A percentile compares a stretch with the other conserved stretches of the same genome.
phyloP scores from a whole-genome alignment of 2,113 vertebrate genomes.

The Etia nguti region DNA sequence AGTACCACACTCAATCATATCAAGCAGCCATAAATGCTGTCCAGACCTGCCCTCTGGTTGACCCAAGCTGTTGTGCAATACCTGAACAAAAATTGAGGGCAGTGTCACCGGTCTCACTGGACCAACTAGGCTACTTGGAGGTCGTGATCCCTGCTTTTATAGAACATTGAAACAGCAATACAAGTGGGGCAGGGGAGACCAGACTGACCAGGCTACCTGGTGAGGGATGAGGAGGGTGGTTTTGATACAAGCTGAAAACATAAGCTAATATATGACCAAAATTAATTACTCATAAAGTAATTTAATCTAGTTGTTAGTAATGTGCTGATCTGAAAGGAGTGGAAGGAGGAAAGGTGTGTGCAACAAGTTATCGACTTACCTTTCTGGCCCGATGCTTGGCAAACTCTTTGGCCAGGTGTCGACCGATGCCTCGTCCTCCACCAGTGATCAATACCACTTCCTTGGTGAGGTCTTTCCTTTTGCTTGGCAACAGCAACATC shows the following conservation, averaged over 20 bases:
- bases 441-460: conserved; percentile 93
- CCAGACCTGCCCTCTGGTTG: conserved; percentile 55
- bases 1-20: conserved; percentile 21
- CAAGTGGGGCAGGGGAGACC: neutral
- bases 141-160: conserved; percentile 38
- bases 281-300: neutral
- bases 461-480: conserved; percentile 78
- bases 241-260: neutral
- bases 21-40: conserved; percentile 30
- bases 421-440: conserved; percentile 93
- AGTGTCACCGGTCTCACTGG: conserved; percentile 36
- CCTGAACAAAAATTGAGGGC: conserved; percentile 47
- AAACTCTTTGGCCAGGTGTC: conserved; percentile 89
- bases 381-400: conserved; percentile 85
- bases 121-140: conserved; percentile 14
- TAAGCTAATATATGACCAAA: neutral
- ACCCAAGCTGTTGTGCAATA: conserved; percentile 61
- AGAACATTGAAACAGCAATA: conserved; percentile 6
- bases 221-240: neutral
- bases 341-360: neutral
- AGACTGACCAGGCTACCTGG: neutral
- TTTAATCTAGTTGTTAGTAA: neutral
- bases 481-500: conserved; percentile 75
- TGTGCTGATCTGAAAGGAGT: neutral
- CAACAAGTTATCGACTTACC: conserved; percentile 72